Evolutionary conservation across 2,797 vertebrate species (phyloP), one percentile per base, ranked within the genome.

Genomic region (Anguilla marmorata): DNA sequence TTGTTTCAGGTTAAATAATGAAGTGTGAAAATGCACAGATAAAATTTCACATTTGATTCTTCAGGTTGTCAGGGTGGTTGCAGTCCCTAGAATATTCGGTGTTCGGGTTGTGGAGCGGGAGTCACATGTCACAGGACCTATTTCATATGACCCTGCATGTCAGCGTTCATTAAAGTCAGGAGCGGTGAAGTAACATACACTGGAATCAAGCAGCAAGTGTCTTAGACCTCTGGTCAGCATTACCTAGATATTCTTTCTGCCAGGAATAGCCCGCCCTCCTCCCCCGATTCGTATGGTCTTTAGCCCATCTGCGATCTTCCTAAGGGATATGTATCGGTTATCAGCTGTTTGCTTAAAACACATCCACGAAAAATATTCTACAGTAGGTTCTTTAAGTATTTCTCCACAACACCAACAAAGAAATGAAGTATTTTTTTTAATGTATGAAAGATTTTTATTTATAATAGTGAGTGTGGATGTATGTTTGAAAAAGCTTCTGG

Each of bases 121-220:
- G 33, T 87, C 88, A 69, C 89, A 88, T 92, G 90, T 90, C 87
- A 89, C 86, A 85, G 69, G 87, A 87, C 89, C 87, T 52, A 41
- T 85, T 86, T 86, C 89, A 89, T 90, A 91, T 92, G 90, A 88
- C 90, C 85, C 88, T 52, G 27, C 52, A 30, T 91, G 91, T 92
- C 92, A 90, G 88, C 87, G 24, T 89, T 91, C 90, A 91, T 91
- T 93, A 92, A 87, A 76, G 80, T 86, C 86, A 91, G 85, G 86
- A 91, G 89, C 90, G 85, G 87, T 89, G 90, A 91, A 86, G 89
- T 84, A 90, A 91, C 90, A 91, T 89, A 89, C 89, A 48, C 48
- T 85, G 88, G 88, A 90, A 92, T 90, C 90, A 89, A 91, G 90
- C 89, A 88, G 88, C 72, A 88, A 89, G 90, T 91, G 90, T 90